Percentiles rank a stretch among this genome's conserved stretches.
Evolutionary conservation across 2,113 vertebrate genomes (phyloP).

Genomic region (Muntiacus reevesi): DNA sequence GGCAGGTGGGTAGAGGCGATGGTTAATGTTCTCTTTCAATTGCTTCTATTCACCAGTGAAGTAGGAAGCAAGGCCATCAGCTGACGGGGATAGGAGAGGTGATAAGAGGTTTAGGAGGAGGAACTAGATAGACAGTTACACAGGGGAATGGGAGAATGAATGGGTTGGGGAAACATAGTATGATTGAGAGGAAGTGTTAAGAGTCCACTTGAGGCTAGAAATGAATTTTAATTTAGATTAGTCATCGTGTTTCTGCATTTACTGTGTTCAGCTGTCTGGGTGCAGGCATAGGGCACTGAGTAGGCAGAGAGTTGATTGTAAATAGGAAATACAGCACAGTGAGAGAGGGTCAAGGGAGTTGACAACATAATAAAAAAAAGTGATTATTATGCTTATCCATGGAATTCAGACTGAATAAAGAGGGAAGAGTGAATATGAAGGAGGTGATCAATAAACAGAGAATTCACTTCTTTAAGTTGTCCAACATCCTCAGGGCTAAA

Average conservation of each 20-base stretch:
- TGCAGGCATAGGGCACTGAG: not conserved
- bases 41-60: not conserved
- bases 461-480: not conserved
- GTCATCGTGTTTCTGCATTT: not conserved
- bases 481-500: not conserved
- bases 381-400: not conserved
- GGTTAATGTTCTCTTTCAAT: not conserved
- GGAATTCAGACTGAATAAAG: not conserved
- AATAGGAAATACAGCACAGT: not conserved
- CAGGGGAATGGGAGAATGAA: not conserved
- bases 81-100: not conserved
- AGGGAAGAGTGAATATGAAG: not conserved
- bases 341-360: not conserved
- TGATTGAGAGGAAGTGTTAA: constrained; percentile 24
- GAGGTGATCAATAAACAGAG: not conserved
- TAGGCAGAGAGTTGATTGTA: not conserved
- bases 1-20: not conserved
- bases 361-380: not conserved
- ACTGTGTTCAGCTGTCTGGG: not conserved
- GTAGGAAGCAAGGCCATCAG: not conserved
- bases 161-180: not conserved
- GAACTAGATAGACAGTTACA: not conserved
- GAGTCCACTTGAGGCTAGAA: constrained; percentile 28
- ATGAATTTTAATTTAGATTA: not conserved
- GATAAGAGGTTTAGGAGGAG: not conserved